Evolutionary conservation across 2,797 vertebrate species (phyloP).

Genomic region (Epinephelus awoara): DNA sequence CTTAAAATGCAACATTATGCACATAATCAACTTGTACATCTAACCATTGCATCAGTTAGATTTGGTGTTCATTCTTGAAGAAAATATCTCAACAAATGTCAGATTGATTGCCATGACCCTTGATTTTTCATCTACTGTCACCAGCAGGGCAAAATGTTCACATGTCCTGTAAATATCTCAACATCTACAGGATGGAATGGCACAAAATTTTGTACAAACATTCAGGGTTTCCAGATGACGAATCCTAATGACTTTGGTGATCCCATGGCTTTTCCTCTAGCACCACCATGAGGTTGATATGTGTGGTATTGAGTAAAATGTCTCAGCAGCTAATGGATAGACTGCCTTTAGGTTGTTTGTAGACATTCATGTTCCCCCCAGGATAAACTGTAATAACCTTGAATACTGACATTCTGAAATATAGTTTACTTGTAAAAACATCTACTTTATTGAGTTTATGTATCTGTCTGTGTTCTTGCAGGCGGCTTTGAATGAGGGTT

Average conservation of each 20-base stretch:
- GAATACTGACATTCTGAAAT: background rate
- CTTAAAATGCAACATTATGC: background rate
- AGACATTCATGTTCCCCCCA: background rate
- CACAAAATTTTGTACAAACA: background rate
- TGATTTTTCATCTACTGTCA: background rate
- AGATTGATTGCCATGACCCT: background rate
- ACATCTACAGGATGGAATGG: background rate
- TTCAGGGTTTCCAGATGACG: too few relatives aligned
- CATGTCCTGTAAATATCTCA: too few relatives aligned
- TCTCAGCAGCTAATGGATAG: too few relatives aligned
- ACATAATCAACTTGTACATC: background rate
- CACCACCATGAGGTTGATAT: too few relatives aligned
- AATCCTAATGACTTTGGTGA: too few relatives aligned
- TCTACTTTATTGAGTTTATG: background rate
- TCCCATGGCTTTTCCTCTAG: too few relatives aligned
- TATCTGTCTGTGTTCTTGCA: conserved; percentile 36
- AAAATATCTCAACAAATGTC: background rate
- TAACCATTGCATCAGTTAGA: background rate
- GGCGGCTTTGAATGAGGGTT: conserved; percentile 56
- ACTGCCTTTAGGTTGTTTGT: too few relatives aligned
- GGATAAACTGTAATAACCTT: background rate
- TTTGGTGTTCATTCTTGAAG: background rate
- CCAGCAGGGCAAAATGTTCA: too few relatives aligned
- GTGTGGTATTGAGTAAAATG: too few relatives aligned
- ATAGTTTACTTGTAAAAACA: too few relatives aligned